Evolutionary conservation across 2,888 invertebrate genomes (phyloP).

Genomic region (Ormyrus nitidulus): DNA sequence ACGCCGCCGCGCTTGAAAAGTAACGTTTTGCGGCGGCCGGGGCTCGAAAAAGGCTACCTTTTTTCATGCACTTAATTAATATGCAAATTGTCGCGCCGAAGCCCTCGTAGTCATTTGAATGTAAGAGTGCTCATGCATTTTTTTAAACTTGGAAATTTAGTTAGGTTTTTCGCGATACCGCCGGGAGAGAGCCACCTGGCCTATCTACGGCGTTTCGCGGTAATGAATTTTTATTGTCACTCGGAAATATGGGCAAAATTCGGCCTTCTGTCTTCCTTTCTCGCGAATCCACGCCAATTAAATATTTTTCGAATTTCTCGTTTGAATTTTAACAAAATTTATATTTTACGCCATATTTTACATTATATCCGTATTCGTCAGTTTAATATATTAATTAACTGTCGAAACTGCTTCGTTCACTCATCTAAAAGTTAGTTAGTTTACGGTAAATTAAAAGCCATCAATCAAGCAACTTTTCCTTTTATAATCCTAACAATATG

Average conservation of each 20-base stretch:
- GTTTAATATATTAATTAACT: too few species aligned
- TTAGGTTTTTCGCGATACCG: slow-evolving; percentile 28
- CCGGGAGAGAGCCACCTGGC: background rate
- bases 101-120: slow-evolving; percentile 36
- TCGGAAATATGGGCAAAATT: background rate
- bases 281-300: background rate
- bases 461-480: too few species aligned
- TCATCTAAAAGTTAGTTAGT: too few species aligned
- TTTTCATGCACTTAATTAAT: slow-evolving; percentile 56
- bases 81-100: slow-evolving; percentile 49
- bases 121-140: slow-evolving; percentile 54
- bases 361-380: too few species aligned
- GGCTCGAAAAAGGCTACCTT: slow-evolving; percentile 4
- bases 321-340: background rate
- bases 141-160: slow-evolving; percentile 48
- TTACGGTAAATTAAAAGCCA: too few species aligned
- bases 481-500: too few species aligned
- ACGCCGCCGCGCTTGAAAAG: slow-evolving; percentile 20
- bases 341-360: too few species aligned
- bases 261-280: background rate
- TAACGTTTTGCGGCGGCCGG: slow-evolving; percentile 26
- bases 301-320: background rate
- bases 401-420: too few species aligned
- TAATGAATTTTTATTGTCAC: slow-evolving; percentile 56
- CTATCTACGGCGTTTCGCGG: slow-evolving; percentile 26